A percentile compares a stretch with the other conserved stretches of the same genome.
phyloP scores from a whole-genome alignment of 2,113 vertebrate genomes.

The Eclectus roratus region DNA sequence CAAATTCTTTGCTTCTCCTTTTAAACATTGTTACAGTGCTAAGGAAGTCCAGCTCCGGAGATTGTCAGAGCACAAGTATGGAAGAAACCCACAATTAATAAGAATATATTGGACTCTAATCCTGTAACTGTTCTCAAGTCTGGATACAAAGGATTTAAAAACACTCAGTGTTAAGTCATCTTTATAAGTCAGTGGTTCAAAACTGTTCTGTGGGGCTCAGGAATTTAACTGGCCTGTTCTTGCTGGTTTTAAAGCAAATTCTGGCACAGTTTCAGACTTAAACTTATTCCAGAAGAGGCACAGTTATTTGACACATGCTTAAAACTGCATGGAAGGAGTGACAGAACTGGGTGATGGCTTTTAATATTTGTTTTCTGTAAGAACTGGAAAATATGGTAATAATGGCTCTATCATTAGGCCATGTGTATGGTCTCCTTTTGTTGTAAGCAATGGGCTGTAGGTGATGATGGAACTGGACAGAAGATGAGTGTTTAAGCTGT shows the following conservation, averaged over 20 bases:
- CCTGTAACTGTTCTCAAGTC: not conserved
- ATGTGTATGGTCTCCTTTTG: not conserved
- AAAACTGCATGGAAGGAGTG: not conserved
- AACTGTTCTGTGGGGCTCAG: not conserved
- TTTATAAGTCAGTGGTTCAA: not conserved
- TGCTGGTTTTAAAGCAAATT: not conserved
- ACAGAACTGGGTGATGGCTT: not conserved
- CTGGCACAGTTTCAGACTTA: not conserved
- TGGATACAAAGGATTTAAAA: not conserved
- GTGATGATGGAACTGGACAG: not conserved
- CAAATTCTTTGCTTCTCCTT: not conserved
- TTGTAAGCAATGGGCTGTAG: fast-evolving
- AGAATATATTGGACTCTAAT: not conserved
- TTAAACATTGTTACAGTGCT: not conserved
- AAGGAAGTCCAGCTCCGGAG: not conserved
- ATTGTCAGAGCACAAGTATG: not conserved
- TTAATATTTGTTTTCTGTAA: not conserved
- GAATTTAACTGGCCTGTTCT: not conserved
- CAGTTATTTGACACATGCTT: not conserved
- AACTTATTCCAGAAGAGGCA: not conserved
- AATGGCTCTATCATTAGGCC: not conserved
- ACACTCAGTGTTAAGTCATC: not conserved
- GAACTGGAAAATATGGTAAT: not conserved
- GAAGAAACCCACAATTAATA: not conserved
- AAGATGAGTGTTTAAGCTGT: not conserved